phyloP scores from a whole-genome alignment of 2,113 vertebrate genomes.

The Procavia capensis region DNA sequence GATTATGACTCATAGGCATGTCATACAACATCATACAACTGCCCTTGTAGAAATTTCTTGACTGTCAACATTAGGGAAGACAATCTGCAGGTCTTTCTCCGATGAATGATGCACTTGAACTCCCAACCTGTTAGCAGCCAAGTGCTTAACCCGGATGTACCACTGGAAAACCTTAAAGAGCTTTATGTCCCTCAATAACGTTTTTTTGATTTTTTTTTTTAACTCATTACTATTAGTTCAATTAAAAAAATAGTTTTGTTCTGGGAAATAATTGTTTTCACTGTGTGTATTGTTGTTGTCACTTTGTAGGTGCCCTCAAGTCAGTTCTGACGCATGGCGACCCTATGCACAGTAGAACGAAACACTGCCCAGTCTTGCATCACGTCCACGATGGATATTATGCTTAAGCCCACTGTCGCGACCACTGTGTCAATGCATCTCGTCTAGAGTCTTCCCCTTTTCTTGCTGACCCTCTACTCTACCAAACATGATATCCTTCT shows the following conservation, averaged over 20 bases:
- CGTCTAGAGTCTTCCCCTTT: no score
- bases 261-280: background rate
- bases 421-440: no score
- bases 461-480: no score
- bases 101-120: background rate
- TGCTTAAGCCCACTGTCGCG: no score
- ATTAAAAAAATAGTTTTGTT: slow-evolving; percentile 14
- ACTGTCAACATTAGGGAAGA: background rate
- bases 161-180: background rate
- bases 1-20: background rate
- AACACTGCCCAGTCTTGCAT: no score
- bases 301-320: no score
- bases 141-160: background rate
- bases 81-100: background rate
- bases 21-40: background rate
- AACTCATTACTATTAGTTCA: background rate
- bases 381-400: no score
- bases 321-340: no score
- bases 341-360: no score
- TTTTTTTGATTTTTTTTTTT: background rate
- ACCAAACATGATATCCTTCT: no score
- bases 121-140: background rate
- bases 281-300: background rate
- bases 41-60: background rate
- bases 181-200: background rate